Evolutionary conservation across 2,113 vertebrate genomes (phyloP), one percentile per base, ranked within the genome.

Genomic region (Odontesthes bonariensis): DNA sequence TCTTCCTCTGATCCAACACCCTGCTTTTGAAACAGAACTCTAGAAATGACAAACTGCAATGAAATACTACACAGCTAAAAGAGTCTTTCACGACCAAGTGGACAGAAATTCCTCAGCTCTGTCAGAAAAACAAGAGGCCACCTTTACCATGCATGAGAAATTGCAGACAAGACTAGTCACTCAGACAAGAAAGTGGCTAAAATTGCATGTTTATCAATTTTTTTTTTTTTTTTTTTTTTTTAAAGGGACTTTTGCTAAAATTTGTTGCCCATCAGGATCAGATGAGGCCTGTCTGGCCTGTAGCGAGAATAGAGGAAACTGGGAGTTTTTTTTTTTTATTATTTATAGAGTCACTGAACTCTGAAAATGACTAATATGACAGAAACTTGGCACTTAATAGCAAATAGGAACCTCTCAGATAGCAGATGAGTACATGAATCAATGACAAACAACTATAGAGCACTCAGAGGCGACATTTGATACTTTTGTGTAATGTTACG

Each of bases 51-150:
- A 77, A 74, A 69, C 40, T 20, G 59, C 31, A 0, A 75, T 69
- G 81, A 88, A 88, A 82, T 86, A 71, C 81, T 74, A 42, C 75
- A 58, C 6, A 31, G 61, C 68, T 54, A 63, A 78, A 70, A 53
- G 73, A 81, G 47, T 60, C 44, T 11, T 61, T 27, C 31, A 52
- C 31, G 5, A 47, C 78, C 56, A 1, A 61, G 66, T 9, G 32
- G 20, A 55, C 78, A 65, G 81, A 84, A 80, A 82, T 80, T 83
- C 84, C 84, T 89, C 81, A 73, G 66, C 73, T 44, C 20, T 16
- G 59, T 83, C 66, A 75, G 57, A 73, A 75, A 77, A 76, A 59
- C 61, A 58, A 54, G 63, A 69, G 46, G 53, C 58, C 6, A 32
- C 46, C 55, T 73, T 67, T 13, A 72, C 69, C 13, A 27, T 47